Evolutionary conservation across 2,113 vertebrate genomes (phyloP), one percentile per base, ranked within the genome.

Genomic region (Nesoenas mayeri): DNA sequence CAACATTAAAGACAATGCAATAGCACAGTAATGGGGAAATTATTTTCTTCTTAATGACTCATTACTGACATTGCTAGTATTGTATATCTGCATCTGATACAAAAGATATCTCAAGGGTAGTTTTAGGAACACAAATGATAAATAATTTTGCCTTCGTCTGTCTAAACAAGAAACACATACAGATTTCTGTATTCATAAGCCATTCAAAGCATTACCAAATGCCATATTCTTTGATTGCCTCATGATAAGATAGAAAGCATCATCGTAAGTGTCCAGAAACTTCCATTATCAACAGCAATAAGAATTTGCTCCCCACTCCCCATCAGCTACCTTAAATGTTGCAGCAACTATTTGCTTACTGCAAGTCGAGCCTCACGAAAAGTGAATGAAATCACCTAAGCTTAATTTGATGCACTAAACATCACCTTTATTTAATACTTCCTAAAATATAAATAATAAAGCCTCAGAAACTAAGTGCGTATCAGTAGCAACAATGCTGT

Each of bases 51-150:
- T 67, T 81, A 92, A 79, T 69, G 74, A 40, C 70, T 91, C 93
- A 95, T 95, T 94, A 94, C 64, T 83, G 88, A 65, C 87, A 94
- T 85, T 89, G 69, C 60, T 40, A n/a, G 32, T n/a, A 86, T 17
- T 88, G 71, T 34, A 1, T 83, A 75, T 48, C 44, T 85, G 60
- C 16, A 69, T 56, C 42, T 82, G 70, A 85, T 85, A 86, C 28
- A 80, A 72, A 95, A 89, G 22, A n/a, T 75, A 91, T 88, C 71
- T 93, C 78, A 79, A 93, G 79, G 79, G 67, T 70, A 75, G 71
- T 56, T 88, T 84, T 44, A 93, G 48, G n/a, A 91, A 85, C 19
- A n/a, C 32, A 78, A 70, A 42, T 4, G 85, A 92, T 83, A 93
- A 90, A 85, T 89, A 83, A 58, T 74, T 54, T 62, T 74, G 67